Conservation (phyloP, 1,140 invertebrate genomes). For the Fopius arisanus region DNA sequence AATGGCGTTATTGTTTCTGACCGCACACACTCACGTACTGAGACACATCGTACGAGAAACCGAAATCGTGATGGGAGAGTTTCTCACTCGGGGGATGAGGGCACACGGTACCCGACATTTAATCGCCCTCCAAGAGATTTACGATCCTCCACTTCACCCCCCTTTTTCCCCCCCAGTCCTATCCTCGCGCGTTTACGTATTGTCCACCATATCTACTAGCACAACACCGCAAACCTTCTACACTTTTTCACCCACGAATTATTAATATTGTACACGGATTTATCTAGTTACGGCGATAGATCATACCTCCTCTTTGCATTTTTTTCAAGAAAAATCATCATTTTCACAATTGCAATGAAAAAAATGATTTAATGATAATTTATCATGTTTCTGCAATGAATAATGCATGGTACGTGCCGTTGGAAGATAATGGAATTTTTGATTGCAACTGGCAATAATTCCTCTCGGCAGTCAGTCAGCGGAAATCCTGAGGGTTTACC, state of each 20-base stretch:
- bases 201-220: not conserved
- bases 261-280: not conserved
- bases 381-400: too few species aligned
- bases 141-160: constrained; percentile 37
- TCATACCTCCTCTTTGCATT: too few species aligned
- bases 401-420: too few species aligned
- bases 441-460: too few species aligned
- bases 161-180: not conserved
- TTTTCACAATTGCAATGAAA: too few species aligned
- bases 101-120: constrained; percentile 46
- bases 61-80: not conserved
- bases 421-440: too few species aligned
- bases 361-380: too few species aligned
- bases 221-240: not conserved
- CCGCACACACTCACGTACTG: constrained; percentile 23
- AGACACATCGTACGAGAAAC: constrained; percentile 7
- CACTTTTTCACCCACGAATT: not conserved
- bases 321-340: too few species aligned
- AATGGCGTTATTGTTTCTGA: constrained; percentile 51
- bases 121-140: constrained; percentile 50
- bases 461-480: too few species aligned
- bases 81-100: constrained; percentile 4
- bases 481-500: too few species aligned
- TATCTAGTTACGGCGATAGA: not conserved
- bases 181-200: not conserved